phyloP scores from a whole-genome alignment of 2,113 vertebrate genomes.

The Tyto alba region DNA sequence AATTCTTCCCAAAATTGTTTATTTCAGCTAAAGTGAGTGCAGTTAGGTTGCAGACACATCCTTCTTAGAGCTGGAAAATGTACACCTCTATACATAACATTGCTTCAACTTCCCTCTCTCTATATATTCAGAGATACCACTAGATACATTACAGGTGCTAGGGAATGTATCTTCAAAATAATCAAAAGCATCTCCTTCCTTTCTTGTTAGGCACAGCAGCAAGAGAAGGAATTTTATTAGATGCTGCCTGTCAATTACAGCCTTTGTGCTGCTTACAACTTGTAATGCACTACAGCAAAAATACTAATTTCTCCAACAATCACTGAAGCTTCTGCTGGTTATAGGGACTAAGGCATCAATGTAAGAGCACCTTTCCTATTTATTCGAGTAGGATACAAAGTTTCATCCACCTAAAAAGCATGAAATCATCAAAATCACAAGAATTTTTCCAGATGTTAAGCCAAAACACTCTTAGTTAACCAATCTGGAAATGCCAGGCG shows the following conservation, averaged over 20 bases:
- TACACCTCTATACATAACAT: not conserved
- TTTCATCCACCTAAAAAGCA: conserved; percentile 2
- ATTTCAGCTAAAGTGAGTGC: not conserved
- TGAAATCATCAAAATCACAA: not conserved
- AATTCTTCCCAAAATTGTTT: conserved; percentile 35
- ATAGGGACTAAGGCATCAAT: not conserved
- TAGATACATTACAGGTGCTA: not conserved
- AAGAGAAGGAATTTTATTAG: not conserved
- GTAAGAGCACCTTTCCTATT: not conserved
- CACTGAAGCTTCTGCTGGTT: not conserved
- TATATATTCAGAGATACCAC: not conserved
- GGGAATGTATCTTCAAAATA: not conserved
- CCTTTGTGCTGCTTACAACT: not conserved
- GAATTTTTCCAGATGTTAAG: not conserved
- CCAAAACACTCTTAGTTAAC: not conserved
- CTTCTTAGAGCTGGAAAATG: not conserved
- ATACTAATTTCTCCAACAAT: not conserved
- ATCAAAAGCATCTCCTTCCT: not conserved
- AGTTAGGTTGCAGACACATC: not conserved
- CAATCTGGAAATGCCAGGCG: not conserved
- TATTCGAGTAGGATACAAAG: not conserved
- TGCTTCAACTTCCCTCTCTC: not conserved
- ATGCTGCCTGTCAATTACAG: not conserved
- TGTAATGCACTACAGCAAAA: not conserved
- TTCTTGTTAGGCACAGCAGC: not conserved